These are phyloP conservation scores for Apotomis betuletana DNA, from an alignment of 2,888 invertebrate genomes.

Conservation along the genomic window DNA sequence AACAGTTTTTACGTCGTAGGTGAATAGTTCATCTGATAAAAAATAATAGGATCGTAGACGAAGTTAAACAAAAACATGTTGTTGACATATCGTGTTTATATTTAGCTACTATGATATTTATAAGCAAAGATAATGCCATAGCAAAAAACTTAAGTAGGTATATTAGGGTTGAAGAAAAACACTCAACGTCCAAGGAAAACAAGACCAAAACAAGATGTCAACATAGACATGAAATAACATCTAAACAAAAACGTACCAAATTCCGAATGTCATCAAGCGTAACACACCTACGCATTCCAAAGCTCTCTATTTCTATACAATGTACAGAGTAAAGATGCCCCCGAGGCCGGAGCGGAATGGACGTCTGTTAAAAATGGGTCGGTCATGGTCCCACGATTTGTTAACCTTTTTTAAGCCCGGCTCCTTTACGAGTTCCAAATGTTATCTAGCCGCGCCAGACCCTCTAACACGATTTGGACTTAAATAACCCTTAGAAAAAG, in stretches of 20 bases:
- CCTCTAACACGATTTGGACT: conserved; percentile 19
- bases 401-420: conserved; percentile 40
- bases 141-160: too few species aligned
- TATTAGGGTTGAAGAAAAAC: too few species aligned
- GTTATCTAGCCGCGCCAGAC: conserved; percentile 32
- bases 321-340: conserved; percentile 22
- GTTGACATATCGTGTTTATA: background rate
- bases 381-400: conserved; percentile 39
- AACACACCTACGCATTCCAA: conserved; percentile 22
- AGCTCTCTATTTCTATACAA: conserved; percentile 9
- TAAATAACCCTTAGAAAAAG: conserved; percentile 6
- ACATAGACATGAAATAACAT: conserved; percentile 4
- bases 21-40: conserved; percentile 12
- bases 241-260: conserved; percentile 3
- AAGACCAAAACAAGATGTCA: background rate
- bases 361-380: conserved; percentile 39
- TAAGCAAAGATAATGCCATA: background rate
- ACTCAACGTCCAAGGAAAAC: too few species aligned
- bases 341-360: conserved; percentile 24
- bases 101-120: background rate
- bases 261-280: conserved; percentile 5
- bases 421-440: conserved; percentile 29
- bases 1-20: conserved; percentile 8
- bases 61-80: conserved; percentile 6
- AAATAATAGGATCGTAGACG: background rate